Evolutionary conservation across 2,113 vertebrate genomes (phyloP), one percentile per base, ranked within the genome.

Genomic region (Tragelaphus buxtoni): DNA sequence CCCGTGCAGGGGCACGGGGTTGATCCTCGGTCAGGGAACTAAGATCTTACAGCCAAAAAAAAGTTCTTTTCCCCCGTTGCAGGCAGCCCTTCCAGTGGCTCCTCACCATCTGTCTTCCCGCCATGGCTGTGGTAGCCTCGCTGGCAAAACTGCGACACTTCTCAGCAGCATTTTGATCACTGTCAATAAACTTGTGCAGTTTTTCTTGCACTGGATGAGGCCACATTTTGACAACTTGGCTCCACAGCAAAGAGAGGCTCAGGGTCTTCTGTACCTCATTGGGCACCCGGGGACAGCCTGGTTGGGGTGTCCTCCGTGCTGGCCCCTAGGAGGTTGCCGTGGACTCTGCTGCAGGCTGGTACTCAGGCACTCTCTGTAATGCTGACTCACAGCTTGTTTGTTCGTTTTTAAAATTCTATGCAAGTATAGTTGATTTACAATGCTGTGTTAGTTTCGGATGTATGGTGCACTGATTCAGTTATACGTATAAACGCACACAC

Each of bases 301-400:
- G 22, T 0, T 0, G 1, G 6, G 76, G 0, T 4, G 9, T 22
- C 42, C 51, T 11, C 65, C 49, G 3, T 4, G 9, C 14, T 3
- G 42, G 2, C 6, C 28, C 45, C 12, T 4, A 3, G 4, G 11
- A 61, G 74, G 22, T 6, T 7, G 61, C 14, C 0, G 1, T 5
- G 32, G 30, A n/a, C 26, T 4, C 10, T 20, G 28, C 47, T 12
- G 18, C 32, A 0, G n/a, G 87, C n/a, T 0, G 3, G 3, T 2
- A 1, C 49, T 49, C 13, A 9, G 28, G 9, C 2, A 1, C 24
- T 47, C 32, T 17, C 88, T 16, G 30, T 28, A 2, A 35, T 4
- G 20, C 4, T 5, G 3, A 7, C 7, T 0, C 1, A 2, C 18
- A 11, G 3, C 24, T 5, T 61, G 60, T 4, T 17, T 47, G 49